A percentile compares a stretch with the other conserved stretches of the same genome.
Conservation (phyloP, 2,888 invertebrate genomes). For the Stenichneumon culpator region DNA sequence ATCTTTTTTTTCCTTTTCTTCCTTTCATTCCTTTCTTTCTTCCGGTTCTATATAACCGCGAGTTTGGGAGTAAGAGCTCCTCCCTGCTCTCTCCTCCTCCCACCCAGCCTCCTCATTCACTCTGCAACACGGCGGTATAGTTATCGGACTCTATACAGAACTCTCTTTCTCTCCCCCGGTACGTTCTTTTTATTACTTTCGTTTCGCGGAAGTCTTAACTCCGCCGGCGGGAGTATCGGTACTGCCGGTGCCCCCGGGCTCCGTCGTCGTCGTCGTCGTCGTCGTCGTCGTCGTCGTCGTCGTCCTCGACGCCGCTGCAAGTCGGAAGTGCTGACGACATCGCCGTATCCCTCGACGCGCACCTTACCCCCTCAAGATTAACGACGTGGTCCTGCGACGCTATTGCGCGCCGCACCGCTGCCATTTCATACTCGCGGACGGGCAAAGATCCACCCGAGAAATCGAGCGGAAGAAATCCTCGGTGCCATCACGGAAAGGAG, state of each 20-base stretch:
- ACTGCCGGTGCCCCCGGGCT: conserved; percentile 6
- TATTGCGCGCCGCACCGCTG: conserved; percentile 5
- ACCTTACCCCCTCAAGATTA: conserved; percentile 57
- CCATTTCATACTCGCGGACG: conserved; percentile 28
- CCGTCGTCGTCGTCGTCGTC: conserved; percentile 46
- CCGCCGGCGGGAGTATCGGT: conserved; percentile 57
- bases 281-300: conserved; percentile 16
- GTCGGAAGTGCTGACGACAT: conserved; percentile 69
- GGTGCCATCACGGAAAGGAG: background rate
- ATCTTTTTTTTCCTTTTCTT: conserved; percentile 24
- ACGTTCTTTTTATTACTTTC: conserved; percentile 65
- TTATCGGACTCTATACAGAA: conserved; percentile 30
- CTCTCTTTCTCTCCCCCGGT: conserved; percentile 6
- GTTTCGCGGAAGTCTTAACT: conserved; percentile 68
- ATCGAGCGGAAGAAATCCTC: conserved; percentile 63
- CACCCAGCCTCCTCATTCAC: background rate
- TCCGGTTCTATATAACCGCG: conserved; percentile 30
- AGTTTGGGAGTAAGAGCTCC: conserved; percentile 10
- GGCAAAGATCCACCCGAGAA: conserved; percentile 48
- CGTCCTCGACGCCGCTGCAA: conserved; percentile 33
- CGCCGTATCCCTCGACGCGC: conserved; percentile 60
- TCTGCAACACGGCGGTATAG: conserved; percentile 13
- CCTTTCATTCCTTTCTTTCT: conserved; percentile 13
- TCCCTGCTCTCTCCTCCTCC: conserved; percentile 14
- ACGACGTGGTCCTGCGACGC: conserved; percentile 59